These are phyloP conservation scores for Pluvianellus socialis DNA, from an alignment of 2,113 vertebrate species.

Conservation along the genomic window DNA sequence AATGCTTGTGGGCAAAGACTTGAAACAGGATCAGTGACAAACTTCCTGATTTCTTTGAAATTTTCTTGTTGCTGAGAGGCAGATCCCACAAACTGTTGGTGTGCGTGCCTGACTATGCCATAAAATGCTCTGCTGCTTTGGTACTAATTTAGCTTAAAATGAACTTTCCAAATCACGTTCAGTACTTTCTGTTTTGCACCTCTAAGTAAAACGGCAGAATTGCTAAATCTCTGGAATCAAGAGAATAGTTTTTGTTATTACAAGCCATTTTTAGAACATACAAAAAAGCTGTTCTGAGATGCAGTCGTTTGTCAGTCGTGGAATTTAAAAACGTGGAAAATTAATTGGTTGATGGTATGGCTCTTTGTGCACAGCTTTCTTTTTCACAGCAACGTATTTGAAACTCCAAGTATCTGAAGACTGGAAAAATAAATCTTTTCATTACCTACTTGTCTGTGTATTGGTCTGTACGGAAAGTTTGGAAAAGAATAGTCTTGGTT, in stretches of 20 bases:
- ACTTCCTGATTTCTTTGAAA: not conserved
- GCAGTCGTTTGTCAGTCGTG: not conserved
- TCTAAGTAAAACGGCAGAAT: not conserved
- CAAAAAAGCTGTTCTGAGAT: not conserved
- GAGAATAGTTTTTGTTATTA: not conserved
- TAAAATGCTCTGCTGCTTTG: conserved; percentile 3
- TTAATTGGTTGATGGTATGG: not conserved
- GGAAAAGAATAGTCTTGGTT: not conserved
- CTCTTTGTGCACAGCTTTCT: conserved; percentile 1
- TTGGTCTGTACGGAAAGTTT: not conserved
- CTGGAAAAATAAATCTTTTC: conserved; percentile 29
- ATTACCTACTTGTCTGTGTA: not conserved
- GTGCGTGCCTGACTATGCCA: not conserved
- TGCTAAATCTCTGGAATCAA: not conserved
- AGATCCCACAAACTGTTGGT: not conserved
- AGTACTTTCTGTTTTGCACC: not conserved
- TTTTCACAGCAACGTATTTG: not conserved
- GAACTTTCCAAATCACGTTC: conserved; percentile 4
- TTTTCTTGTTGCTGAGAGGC: not conserved
- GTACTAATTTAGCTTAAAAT: not conserved
- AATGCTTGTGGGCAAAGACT: conserved; percentile 86
- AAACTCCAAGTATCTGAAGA: not conserved
- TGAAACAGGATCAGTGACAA: conserved; percentile 78
- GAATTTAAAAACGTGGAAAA: not conserved
- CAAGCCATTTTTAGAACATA: not conserved